Conservation (phyloP, 2,888 invertebrate genomes). For the Spisula subtruncata region DNA sequence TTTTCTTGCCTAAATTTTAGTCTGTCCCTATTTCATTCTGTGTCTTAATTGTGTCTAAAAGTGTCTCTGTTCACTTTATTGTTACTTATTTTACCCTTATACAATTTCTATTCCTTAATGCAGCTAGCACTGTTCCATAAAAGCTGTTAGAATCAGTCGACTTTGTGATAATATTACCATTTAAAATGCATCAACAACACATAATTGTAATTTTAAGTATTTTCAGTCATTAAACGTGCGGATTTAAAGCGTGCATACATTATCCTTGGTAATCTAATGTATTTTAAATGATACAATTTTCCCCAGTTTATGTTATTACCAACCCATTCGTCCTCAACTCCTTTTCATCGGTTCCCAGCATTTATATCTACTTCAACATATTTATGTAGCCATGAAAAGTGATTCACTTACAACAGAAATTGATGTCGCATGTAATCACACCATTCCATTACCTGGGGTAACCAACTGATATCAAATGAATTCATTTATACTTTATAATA, state of each 20-base stretch:
- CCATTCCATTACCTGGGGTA: neutral
- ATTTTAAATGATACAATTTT: slow-evolving; percentile 15
- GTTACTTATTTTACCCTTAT: too few relatives aligned
- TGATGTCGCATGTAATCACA: neutral
- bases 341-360: neutral
- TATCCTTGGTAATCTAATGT: neutral
- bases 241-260: neutral
- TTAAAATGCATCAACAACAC: neutral
- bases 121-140: too few relatives aligned
- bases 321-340: neutral
- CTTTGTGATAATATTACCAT: too few relatives aligned
- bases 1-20: neutral
- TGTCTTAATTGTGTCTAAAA: too few relatives aligned
- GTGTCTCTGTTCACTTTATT: too few relatives aligned
- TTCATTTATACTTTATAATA: slow-evolving; percentile 7
- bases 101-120: too few relatives aligned
- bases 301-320: slow-evolving; percentile 2
- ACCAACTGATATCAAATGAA: neutral
- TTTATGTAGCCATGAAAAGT: slow-evolving; percentile 14
- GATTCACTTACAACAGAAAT: neutral
- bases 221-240: neutral
- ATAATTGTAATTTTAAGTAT: neutral
- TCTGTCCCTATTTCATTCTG: neutral
- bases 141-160: too few relatives aligned
- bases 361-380: slow-evolving; percentile 13